Percentiles rank a stretch among this genome's conserved stretches.
These are phyloP conservation scores for Sarcophaga peregrina DNA, from an alignment of 1,140 invertebrate genomes.

Conservation along the genomic window DNA sequence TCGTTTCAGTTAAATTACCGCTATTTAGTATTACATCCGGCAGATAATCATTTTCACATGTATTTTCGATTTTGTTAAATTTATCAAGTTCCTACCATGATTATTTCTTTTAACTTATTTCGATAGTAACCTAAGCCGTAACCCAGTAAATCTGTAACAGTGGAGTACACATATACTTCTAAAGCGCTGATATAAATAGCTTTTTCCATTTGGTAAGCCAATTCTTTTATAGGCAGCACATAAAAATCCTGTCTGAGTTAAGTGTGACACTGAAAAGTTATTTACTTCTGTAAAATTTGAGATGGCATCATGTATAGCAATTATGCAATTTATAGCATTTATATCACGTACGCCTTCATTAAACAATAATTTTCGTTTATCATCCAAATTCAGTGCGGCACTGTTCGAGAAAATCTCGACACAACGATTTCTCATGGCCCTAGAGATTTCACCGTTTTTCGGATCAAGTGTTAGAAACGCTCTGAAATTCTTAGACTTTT, in stretches of 20 bases:
- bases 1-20: slow-evolving; percentile 51
- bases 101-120: slow-evolving; percentile 61
- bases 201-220: slow-evolving; percentile 55
- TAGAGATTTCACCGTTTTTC: slow-evolving; percentile 93
- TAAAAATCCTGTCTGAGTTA: slow-evolving; percentile 60
- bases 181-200: slow-evolving; percentile 62
- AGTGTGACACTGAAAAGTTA: slow-evolving; percentile 59
- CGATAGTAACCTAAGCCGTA: slow-evolving; percentile 61
- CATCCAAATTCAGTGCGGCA: slow-evolving; percentile 66
- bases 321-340: slow-evolving; percentile 66
- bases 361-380: slow-evolving; percentile 71
- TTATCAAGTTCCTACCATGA: slow-evolving; percentile 50
- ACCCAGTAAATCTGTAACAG: slow-evolving; percentile 61
- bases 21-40: slow-evolving; percentile 53
- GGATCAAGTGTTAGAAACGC: slow-evolving; percentile 96
- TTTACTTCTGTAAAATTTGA: slow-evolving; percentile 63
- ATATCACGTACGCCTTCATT: slow-evolving; percentile 68
- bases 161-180: slow-evolving; percentile 65
- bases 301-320: slow-evolving; percentile 69
- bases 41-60: slow-evolving; percentile 34
- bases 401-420: slow-evolving; percentile 87
- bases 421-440: slow-evolving; percentile 97
- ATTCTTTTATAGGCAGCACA: slow-evolving; percentile 57
- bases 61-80: background rate
- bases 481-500: slow-evolving; percentile 91